Base-by-base conservation (phyloP, 1,140 invertebrate species). In the Leptopilina boulardi region DNA sequence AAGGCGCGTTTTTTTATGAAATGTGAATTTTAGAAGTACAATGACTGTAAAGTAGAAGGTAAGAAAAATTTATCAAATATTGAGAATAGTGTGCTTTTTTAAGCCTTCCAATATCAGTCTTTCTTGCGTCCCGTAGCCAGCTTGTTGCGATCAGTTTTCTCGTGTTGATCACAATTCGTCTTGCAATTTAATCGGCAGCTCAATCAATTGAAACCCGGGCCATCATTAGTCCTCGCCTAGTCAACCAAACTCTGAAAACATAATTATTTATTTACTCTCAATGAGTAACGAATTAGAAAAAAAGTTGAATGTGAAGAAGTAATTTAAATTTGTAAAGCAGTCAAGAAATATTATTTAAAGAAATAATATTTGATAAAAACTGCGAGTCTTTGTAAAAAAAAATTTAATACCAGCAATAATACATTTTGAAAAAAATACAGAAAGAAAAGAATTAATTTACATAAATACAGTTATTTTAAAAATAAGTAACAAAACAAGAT, bases 161-260 rank as follows among this genome's bases (percentile, higher is more conserved):
- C 56, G 74, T 15, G 71, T 26, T 66, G 75, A 41, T 71, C 73
- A 75, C 75, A 54, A 75, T 56, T 59, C 38, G 26, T 38, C 18
- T 19, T 74, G 18, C 44, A 70, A 70, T 80, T 34, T 34, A 71
- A 84, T 34, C 74, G 75, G 78, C 75, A 76, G 77, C 77, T 93
- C 90, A 93, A 89, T 93, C 92, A 81, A 94, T 91, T 80, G 93
- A 92, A 59, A 94, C 91, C 82, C 93, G 91, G 66, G 94, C 92
- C 76, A 94, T 92, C 75, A 94, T 89, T 81, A 94, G 91, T 71
- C 94, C 94, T 80, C 93, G 92, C 89, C 93, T 94, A 88, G 93
- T 94, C 78, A 94, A 86, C 94, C 94, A 94, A 42, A 94, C 92
- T 19, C 94, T 94, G 87, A 66, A 34, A 79, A 83, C 76, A 82